Percentiles rank a stretch among this genome's conserved stretches.
Conservation (phyloP, 2,113 vertebrate species). For the Archocentrus centrarchus region DNA sequence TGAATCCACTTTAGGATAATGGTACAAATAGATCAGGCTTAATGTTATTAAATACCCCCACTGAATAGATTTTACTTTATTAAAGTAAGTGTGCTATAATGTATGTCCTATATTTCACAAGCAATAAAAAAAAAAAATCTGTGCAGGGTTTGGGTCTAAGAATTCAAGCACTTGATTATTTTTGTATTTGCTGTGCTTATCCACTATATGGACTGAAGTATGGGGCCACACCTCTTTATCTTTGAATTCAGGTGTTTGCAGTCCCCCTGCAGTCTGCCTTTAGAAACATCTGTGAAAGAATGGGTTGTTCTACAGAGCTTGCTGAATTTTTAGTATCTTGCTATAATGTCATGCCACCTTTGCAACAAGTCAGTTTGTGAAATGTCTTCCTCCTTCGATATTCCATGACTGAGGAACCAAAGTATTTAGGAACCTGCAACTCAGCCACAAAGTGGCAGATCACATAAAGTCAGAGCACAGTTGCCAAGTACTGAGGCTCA, state of each 20-base stretch:
- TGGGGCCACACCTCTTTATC: neutral
- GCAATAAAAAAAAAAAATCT: neutral
- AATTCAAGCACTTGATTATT: neutral
- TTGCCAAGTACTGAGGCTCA: neutral
- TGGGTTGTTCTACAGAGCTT: neutral
- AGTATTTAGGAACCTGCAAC: neutral
- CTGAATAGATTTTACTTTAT: neutral
- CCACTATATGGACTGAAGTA: neutral
- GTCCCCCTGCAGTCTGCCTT: neutral
- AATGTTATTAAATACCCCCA: neutral
- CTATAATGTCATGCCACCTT: neutral
- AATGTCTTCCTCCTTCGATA: neutral
- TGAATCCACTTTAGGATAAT: neutral
- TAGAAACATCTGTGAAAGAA: neutral
- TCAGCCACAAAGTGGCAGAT: neutral
- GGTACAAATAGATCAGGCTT: neutral
- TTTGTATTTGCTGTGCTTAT: neutral
- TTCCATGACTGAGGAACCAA: neutral
- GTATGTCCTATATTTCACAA: neutral
- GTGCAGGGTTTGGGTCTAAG: neutral
- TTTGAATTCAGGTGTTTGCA: neutral
- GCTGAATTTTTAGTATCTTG: neutral
- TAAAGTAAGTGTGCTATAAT: neutral
- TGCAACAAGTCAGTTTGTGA: neutral
- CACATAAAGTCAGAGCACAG: neutral